Conservation (phyloP, 2,888 invertebrate genomes). For the Periphyllus acericola region DNA sequence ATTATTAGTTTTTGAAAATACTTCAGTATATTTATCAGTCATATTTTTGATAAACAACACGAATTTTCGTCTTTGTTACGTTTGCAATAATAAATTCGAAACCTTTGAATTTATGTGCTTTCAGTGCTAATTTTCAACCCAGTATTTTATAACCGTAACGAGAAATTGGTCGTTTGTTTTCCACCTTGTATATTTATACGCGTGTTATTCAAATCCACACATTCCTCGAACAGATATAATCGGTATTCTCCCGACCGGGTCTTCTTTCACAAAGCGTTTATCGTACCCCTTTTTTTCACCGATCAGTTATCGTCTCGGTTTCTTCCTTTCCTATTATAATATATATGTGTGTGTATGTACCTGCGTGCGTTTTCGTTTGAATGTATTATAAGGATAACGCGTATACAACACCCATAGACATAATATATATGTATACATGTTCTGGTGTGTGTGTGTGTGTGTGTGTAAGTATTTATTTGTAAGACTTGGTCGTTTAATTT, state of each 20-base stretch:
- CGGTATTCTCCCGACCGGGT: slow-evolving; percentile 53
- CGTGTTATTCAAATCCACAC: slow-evolving; percentile 56
- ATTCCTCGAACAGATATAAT: slow-evolving; percentile 58
- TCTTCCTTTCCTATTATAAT: slow-evolving; percentile 22
- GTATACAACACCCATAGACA: background rate
- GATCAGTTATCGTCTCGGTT: slow-evolving; percentile 51
- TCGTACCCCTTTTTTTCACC: slow-evolving; percentile 34
- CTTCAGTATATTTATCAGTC: too few relatives aligned
- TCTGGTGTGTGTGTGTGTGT: background rate
- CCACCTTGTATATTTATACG: slow-evolving; percentile 16
- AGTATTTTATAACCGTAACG: slow-evolving; percentile 26
- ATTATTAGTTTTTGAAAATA: background rate
- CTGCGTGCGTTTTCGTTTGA: background rate
- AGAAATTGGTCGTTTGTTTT: slow-evolving; percentile 46
- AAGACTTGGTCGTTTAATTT: background rate
- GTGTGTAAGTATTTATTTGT: background rate
- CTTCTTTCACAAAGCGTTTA: slow-evolving; percentile 49
- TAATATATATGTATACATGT: background rate
- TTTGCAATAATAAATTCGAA: background rate
- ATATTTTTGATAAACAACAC: too few relatives aligned
- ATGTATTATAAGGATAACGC: slow-evolving; percentile 13
- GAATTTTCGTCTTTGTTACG: background rate
- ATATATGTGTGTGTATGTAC: background rate
- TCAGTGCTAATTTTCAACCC: slow-evolving; percentile 38
- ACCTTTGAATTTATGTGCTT: slow-evolving; percentile 8